phyloP scores from a whole-genome alignment of 1,140 invertebrate species.

The Meloidogyne floridensis region DNA sequence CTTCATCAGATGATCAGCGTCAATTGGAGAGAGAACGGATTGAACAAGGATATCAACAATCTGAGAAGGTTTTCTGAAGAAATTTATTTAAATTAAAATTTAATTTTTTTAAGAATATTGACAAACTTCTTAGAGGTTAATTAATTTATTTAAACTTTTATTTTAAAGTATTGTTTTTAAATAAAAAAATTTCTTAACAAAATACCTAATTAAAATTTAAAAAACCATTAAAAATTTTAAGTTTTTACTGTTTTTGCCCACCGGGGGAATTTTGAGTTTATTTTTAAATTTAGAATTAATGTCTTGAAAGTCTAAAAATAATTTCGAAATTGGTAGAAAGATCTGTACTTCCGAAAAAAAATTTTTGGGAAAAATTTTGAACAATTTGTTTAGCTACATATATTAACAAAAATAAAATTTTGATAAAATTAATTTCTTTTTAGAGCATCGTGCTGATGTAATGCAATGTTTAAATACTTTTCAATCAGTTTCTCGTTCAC shows the following conservation, averaged over 20 bases:
- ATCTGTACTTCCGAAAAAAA: no score
- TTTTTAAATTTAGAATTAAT: no score
- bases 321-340: no score
- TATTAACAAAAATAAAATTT: neutral
- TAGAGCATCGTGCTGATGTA: conserved; percentile 82
- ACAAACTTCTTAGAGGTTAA: conserved; percentile 79
- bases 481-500: conserved; percentile 74
- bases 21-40: conserved; percentile 89
- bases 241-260: no score
- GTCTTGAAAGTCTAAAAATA: no score
- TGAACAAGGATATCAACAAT: conserved; percentile 87
- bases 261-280: no score
- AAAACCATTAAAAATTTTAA: no score
- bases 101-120: conserved; percentile 70
- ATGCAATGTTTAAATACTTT: conserved; percentile 85
- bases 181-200: no score
- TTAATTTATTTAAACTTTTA: neutral
- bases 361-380: no score
- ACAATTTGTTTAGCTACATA: no score
- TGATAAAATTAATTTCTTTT: conserved; percentile 30
- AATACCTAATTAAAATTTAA: no score
- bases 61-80: conserved; percentile 71
- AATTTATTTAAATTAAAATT: neutral
- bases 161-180: no score
- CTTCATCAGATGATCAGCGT: conserved; percentile 88